Evolutionary conservation across 2,888 invertebrate genomes (phyloP).

Genomic region (Sericinus montela): DNA sequence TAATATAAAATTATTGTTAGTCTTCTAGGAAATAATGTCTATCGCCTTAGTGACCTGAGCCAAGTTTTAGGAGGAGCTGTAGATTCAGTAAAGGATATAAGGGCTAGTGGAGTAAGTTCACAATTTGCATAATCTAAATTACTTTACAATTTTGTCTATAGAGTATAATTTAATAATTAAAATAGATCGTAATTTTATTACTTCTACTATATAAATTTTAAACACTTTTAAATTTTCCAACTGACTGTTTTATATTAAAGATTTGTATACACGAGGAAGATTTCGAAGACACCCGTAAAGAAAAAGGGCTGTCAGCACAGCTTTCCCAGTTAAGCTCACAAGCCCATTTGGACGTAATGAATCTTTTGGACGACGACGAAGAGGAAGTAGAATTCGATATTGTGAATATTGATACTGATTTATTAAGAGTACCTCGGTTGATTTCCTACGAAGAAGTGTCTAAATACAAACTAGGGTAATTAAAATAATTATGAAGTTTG

Average conservation of each 20-base stretch:
- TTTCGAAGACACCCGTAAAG: constrained; percentile 15
- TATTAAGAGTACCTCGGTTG: constrained; percentile 47
- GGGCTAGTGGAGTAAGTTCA: neutral
- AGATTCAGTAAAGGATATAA: neutral
- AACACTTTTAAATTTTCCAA: too few species aligned
- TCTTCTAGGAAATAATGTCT: neutral
- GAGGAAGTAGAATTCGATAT: constrained; percentile 74
- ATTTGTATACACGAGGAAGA: constrained; percentile 25
- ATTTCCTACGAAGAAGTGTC: constrained; percentile 35
- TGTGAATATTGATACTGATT: constrained; percentile 54
- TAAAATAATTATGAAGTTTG: neutral
- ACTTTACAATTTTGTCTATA: too few species aligned
- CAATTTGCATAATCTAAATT: too few species aligned
- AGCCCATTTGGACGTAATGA: constrained; percentile 37
- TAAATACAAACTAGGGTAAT: constrained; percentile 30
- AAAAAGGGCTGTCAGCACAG: constrained; percentile 10
- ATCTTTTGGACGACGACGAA: constrained; percentile 57
- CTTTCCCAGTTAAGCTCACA: constrained; percentile 6
- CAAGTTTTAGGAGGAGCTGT: neutral
- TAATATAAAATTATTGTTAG: neutral
- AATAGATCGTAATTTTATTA: neutral
- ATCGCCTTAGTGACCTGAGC: neutral
- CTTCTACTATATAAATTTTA: too few species aligned
- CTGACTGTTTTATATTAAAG: too few species aligned
- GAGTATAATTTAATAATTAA: too few species aligned